Evolutionary conservation across 2,113 vertebrate species (phyloP).

Genomic region (Platichthys flesus): DNA sequence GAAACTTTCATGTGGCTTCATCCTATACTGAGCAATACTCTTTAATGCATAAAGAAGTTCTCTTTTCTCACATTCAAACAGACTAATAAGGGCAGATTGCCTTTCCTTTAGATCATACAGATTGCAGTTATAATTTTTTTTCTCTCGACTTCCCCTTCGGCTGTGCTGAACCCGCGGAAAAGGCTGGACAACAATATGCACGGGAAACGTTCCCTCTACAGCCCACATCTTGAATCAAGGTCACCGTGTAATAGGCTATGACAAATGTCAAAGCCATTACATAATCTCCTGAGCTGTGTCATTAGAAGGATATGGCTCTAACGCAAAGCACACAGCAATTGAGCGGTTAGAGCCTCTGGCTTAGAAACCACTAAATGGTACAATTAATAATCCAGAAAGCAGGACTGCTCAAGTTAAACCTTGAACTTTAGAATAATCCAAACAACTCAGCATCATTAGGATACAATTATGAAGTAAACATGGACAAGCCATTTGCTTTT

Average conservation of each 20-base stretch:
- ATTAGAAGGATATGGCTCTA: conserved; percentile 43
- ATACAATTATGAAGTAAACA: not conserved
- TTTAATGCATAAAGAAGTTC: not conserved
- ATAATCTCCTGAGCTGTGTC: conserved; percentile 58
- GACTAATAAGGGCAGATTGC: not conserved
- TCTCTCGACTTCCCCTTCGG: not conserved
- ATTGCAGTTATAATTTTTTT: too few species aligned
- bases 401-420: not conserved
- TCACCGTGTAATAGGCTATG: conserved; percentile 49
- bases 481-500: not conserved
- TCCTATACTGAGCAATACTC: not conserved
- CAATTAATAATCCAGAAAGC: not conserved
- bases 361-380: conserved; percentile 1
- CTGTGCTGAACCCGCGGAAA: not conserved
- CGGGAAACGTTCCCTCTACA: conserved; percentile 12
- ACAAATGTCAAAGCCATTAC: conserved; percentile 67
- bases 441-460: not conserved
- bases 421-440: not conserved
- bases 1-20: not conserved
- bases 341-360: conserved; percentile 14
- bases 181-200: not conserved
- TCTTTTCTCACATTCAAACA: not conserved
- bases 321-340: conserved; percentile 22
- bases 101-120: too few species aligned
- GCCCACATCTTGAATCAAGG: conserved; percentile 56